Evolutionary conservation across 2,797 vertebrate species (phyloP).

Genomic region (Hypotaenidia okinawae): DNA sequence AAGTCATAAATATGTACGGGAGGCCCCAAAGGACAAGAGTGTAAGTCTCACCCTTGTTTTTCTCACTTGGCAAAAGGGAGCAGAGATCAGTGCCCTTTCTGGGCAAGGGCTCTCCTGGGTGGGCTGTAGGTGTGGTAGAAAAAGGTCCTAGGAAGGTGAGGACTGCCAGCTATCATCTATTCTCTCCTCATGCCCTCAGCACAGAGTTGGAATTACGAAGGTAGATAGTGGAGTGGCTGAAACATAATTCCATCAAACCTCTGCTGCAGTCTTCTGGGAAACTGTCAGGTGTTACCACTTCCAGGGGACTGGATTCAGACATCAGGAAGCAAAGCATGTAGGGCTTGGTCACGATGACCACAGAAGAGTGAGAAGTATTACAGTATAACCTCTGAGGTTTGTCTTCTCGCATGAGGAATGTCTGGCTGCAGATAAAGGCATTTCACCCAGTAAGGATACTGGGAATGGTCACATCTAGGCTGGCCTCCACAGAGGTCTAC

Average conservation of each 20-base stretch:
- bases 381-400: rapidly evolving
- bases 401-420: neutral
- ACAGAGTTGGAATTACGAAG: neutral
- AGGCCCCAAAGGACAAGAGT: neutral
- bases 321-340: neutral
- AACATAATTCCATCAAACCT: neutral
- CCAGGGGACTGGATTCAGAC: neutral
- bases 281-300: neutral
- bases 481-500: neutral
- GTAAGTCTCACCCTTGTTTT: neutral
- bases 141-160: neutral
- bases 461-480: neutral
- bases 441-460: rapidly evolving
- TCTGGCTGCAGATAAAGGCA: neutral
- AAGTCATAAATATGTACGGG: neutral
- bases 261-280: neutral
- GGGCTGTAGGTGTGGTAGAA: neutral
- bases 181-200: neutral
- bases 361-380: neutral
- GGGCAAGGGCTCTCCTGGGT: too few relatives aligned
- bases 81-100: neutral
- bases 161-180: neutral
- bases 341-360: neutral
- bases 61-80: neutral
- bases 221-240: neutral